Base-by-base conservation (phyloP, 2,888 invertebrate species). In the Harpalus rubripes region DNA sequence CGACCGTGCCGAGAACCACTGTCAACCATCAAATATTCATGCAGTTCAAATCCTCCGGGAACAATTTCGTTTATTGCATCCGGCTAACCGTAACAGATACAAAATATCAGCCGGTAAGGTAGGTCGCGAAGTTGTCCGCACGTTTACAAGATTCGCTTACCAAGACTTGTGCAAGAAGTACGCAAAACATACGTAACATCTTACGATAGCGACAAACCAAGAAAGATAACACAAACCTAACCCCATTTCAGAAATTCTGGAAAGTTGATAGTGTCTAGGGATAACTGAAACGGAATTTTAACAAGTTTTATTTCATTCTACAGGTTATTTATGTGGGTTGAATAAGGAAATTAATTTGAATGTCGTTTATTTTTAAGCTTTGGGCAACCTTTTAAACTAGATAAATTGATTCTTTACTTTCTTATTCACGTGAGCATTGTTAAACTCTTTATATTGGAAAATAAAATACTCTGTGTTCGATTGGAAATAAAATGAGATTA, bases 11-110 rank as follows among this genome's bases (percentile, higher is more conserved):
- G 61, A 22, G 61, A 80, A 80, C 80, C 80, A 80, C 80, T 80
- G 80, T 61, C 41, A 59, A 41, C 39, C 61, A 82, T 82, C 72
- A 82, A 82, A 82, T 82, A 82, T 82, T 82, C 74, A 81, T 81
- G 68, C 81, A 81, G 68, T 81, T 68, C 68, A 74, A 74, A 82
- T 58, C 74, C 82, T 74, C 72, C 16, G 72, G 74, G 82, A 72
- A 82, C 82, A 82, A 82, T 82, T 74, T 74, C 82, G 59, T 68
- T 82, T 82, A 82, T 82, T 82, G 74, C 82, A 72, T 58, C 72
- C 74, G 72, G 74, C 82, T 82, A 59, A 82, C 72, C 80, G 61
- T 61, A 80, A 61, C 80, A 80, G 80, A 80, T 61, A 80, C 80
- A 80, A 80, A 80, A 80, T 80, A 80, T 80, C 80, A 80, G 59